Percentiles rank a stretch among this genome's conserved stretches.
These are phyloP conservation scores for Chaetodon auriga DNA, from an alignment of 2,113 vertebrate genomes.

Conservation along the genomic window DNA sequence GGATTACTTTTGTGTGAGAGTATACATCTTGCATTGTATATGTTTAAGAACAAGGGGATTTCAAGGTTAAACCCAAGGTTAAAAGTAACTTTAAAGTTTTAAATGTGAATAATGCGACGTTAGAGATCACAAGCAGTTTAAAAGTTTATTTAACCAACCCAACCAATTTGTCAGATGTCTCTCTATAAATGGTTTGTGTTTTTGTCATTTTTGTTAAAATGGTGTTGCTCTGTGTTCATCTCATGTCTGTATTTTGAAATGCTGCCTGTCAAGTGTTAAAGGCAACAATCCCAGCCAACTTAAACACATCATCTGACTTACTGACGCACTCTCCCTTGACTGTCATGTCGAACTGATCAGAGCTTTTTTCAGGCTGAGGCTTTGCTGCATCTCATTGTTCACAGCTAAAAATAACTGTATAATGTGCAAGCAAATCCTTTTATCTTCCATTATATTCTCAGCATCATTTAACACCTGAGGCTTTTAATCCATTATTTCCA, in stretches of 20 bases:
- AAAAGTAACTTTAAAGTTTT: not conserved
- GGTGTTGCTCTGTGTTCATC: not conserved
- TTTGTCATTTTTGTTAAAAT: not conserved
- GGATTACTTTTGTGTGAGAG: no score
- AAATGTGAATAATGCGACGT: not conserved
- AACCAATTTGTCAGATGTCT: not conserved
- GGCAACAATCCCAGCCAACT: not conserved
- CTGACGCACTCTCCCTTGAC: conserved; percentile 8
- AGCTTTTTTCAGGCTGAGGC: conserved; percentile 16
- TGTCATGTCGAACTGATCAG: conserved; percentile 20
- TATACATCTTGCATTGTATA: no score
- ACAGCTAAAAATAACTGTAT: conserved; percentile 49
- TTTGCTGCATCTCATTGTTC: conserved; percentile 45
- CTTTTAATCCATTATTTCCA: conserved; percentile 26
- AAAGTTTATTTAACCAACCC: not conserved
- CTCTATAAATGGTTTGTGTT: not conserved
- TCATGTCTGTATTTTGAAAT: not conserved
- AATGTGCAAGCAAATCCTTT: conserved; percentile 37
- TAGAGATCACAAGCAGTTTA: not conserved
- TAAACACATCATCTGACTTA: not conserved
- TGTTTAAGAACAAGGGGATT: conserved; percentile 1
- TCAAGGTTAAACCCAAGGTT: not conserved
- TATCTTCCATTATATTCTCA: conserved; percentile 37
- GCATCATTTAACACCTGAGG: conserved; percentile 24
- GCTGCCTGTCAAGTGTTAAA: not conserved